A percentile compares a stretch with the other conserved stretches of the same genome.
Conservation (phyloP, 2,888 invertebrate genomes). For the Callyntrura guangdongensis region DNA sequence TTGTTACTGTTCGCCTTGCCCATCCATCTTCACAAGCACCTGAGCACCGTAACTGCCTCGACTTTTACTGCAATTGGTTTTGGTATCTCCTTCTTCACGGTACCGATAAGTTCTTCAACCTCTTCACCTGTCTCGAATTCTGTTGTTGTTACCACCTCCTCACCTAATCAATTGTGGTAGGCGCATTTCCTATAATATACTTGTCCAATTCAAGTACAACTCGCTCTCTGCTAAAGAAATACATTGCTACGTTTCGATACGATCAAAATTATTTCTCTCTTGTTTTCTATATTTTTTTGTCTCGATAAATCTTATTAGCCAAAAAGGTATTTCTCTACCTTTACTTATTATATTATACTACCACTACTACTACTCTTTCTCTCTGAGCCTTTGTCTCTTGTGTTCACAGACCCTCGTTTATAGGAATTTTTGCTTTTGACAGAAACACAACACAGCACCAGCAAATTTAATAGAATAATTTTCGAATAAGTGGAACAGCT, state of each 20-base stretch:
- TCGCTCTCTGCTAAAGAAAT: conserved; percentile 52
- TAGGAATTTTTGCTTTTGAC: conserved; percentile 20
- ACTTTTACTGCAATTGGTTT: conserved; percentile 79
- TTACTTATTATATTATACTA: too few species aligned
- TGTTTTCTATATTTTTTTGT: conserved; percentile 54
- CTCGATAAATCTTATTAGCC: conserved; percentile 4
- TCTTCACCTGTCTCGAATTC: conserved; percentile 80
- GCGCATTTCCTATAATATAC: conserved; percentile 78
- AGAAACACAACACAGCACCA: conserved; percentile 26
- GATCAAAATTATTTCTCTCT: conserved; percentile 36
- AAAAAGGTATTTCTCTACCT: neutral
- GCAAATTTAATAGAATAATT: too few species aligned
- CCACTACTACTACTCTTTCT: too few species aligned
- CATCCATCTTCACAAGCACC: conserved; percentile 80
- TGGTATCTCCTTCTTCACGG: conserved; percentile 77
- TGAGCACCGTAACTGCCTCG: conserved; percentile 79
- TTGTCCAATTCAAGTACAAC: conserved; percentile 55
- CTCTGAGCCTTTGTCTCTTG: conserved; percentile 52
- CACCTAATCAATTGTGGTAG: conserved; percentile 82
- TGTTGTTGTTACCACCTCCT: conserved; percentile 80
- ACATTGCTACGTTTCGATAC: conserved; percentile 15
- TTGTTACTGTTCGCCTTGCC: conserved; percentile 79
- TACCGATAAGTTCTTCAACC: conserved; percentile 75
- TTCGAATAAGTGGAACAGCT: neutral
- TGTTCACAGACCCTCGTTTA: conserved; percentile 33